Evolutionary conservation across 2,888 invertebrate species (phyloP), one percentile per base, ranked within the genome.

Genomic region (Zhuqinia jingwanae): DNA sequence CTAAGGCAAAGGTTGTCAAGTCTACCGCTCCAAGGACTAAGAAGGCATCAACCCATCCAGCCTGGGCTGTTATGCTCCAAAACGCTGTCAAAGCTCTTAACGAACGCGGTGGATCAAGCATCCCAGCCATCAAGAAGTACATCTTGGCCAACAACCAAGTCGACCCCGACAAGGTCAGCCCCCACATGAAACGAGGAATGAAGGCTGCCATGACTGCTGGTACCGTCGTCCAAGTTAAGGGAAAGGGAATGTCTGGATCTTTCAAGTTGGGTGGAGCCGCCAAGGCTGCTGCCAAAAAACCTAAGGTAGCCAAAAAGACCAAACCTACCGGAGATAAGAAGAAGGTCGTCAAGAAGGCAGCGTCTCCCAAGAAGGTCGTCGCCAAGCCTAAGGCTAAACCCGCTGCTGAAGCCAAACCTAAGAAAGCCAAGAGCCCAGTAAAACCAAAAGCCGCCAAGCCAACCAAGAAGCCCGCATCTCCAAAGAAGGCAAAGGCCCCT

Each of bases 81-180:
- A 92, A 92, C 45, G 95, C 95, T 1, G 91, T 92, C 88, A 85
- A 84, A 15, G 88, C 81, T 5, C 85, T 92, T 68, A 91, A 91
- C 80, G 92, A 92, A 90, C 93, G 94, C 36, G 93, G 93, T 78
- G 95, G 95, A 36, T 95, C 94, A 0, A 95, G 95, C 0, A 90
- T 92, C 2, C 91, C 92, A 65, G 94, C 94, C 1, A 95, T 95
- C 91, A 95, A 95, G 91, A 95, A 95, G 91, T 95, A 94, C 92
- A 93, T 95, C 73, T 92, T 93, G 11, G 92, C 93, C 27, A 94
- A 93, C 83, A 95, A 95, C 93, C 94, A 94, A 86, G 93, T 94
- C 6, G 95, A 95, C 91, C 93, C 93, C 0, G 94, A 94, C 85
- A 95, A 94, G 90, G 91, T 94, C 65, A 93, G 94, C 0, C 93